Evolutionary conservation across 2,888 invertebrate genomes (phyloP), one percentile per base, ranked within the genome.

Genomic region (Sphaeridia pumilis): DNA sequence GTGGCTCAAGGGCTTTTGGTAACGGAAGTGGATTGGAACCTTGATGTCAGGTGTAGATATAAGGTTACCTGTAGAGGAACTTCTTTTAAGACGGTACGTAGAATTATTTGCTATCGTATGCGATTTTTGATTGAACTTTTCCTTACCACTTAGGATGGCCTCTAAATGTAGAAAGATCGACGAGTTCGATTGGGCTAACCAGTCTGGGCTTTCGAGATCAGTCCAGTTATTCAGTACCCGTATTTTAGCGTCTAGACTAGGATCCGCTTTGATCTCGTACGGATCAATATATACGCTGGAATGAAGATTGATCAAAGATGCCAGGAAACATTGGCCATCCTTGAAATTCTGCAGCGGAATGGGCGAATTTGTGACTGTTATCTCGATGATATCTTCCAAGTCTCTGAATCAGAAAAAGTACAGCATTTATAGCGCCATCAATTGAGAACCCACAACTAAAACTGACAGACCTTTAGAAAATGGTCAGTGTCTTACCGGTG

Each of bases 11-110:
- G 73, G 70, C 52, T 70, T 69, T 58, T 75, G 75, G 60, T 75
- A 75, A 27, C 75, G 65, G 51, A 74, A 68, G 66, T 75, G 74
- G 42, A 75, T 68, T 4, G 75, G 75, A 42, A 75, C 49, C 49
- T 49, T 57, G 4, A 62, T 49, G 22, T 57, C 55, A 4, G 55
- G 57, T 28, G 60, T 64, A 21, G 64, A 56, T 28, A 64, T 60
- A 43, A 64, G 43, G 35, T 64, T 64, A 10, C 64, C 59, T 59
- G 17, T 10, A 49, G 47, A 4, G 4, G 7, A 14, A n/a, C n/a
- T n/a, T n/a, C n/a, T n/a, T n/a, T n/a, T n/a, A n/a, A n/a, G n/a
- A n/a, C n/a, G n/a, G n/a, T n/a, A n/a, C n/a, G 31, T 31, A 31
- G 10, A 10, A 31, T 31, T 31, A 31, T 7, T 7, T 31, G 31